A percentile compares a stretch with the other conserved stretches of the same genome.
These are phyloP conservation scores for Pachyramphus minor DNA, from an alignment of 2,113 vertebrate genomes.

Conservation along the genomic window DNA sequence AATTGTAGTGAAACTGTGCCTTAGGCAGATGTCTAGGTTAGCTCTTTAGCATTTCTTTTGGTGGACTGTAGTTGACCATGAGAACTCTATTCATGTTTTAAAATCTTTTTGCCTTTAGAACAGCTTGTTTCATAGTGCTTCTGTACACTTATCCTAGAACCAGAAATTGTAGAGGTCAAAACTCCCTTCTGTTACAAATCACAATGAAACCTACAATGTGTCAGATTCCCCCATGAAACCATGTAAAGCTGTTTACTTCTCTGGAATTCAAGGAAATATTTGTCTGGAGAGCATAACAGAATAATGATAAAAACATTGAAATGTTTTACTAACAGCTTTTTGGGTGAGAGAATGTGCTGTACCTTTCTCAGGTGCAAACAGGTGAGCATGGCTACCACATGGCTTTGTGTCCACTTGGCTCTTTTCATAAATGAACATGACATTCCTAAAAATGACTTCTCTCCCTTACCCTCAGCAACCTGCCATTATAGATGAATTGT, in stretches of 20 bases:
- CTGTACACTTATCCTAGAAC: background rate
- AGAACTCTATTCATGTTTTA: background rate
- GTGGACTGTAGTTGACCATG: background rate
- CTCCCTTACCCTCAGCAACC: background rate
- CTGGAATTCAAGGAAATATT: background rate
- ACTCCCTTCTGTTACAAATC: background rate
- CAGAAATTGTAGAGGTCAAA: background rate
- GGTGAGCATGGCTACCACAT: rapidly evolving
- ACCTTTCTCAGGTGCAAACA: background rate
- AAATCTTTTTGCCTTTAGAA: background rate
- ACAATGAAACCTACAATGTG: background rate
- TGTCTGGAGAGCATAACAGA: background rate
- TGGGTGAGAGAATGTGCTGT: background rate
- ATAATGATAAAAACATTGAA: background rate
- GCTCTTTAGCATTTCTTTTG: background rate
- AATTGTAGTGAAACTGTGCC: background rate
- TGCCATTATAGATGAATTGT: background rate
- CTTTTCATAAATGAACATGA: background rate
- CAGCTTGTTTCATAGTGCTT: background rate
- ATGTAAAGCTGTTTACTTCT: background rate
- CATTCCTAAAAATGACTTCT: background rate
- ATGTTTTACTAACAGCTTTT: background rate
- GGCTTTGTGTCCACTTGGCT: background rate
- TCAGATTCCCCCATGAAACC: background rate
- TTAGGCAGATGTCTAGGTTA: background rate